Evolutionary conservation across 2,888 invertebrate genomes (phyloP).

Genomic region (Microctonus hyperodae): DNA sequence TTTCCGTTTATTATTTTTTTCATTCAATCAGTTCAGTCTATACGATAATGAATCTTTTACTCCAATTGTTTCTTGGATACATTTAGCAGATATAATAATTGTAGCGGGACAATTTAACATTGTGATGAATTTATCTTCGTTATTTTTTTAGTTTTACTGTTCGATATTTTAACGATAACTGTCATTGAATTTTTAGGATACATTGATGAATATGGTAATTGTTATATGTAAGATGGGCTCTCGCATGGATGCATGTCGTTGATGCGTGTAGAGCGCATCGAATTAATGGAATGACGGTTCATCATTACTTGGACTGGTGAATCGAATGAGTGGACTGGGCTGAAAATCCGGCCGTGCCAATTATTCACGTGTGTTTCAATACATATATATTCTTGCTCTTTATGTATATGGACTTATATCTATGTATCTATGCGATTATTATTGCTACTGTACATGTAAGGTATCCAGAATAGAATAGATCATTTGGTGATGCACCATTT

Average conservation of each 20-base stretch:
- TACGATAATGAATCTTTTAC: too few relatives aligned
- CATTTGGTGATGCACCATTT: slow-evolving; percentile 53
- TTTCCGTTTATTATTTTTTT: too few relatives aligned
- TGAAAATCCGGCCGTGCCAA: slow-evolving; percentile 38
- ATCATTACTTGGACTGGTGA: slow-evolving; percentile 49
- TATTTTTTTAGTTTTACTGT: background rate
- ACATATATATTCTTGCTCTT: background rate
- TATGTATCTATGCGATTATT: background rate
- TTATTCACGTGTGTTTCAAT: slow-evolving; percentile 21
- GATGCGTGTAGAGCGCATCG: slow-evolving; percentile 35
- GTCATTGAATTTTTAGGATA: background rate
- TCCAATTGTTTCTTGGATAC: too few relatives aligned
- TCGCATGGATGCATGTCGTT: slow-evolving; percentile 37
- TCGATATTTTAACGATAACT: background rate
- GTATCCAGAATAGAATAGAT: slow-evolving; percentile 45
- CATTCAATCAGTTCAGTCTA: background rate
- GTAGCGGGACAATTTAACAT: background rate
- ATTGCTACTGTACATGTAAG: background rate
- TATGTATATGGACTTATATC: background rate
- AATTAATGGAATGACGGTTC: slow-evolving; percentile 42
- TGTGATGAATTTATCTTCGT: background rate
- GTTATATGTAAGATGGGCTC: slow-evolving; percentile 15
- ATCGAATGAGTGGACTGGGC: slow-evolving; percentile 47
- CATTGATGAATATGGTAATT: slow-evolving; percentile 7
- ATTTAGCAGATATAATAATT: too few relatives aligned